Evolutionary conservation across 2,888 invertebrate species (phyloP).

Genomic region (Agriotes lineatus): DNA sequence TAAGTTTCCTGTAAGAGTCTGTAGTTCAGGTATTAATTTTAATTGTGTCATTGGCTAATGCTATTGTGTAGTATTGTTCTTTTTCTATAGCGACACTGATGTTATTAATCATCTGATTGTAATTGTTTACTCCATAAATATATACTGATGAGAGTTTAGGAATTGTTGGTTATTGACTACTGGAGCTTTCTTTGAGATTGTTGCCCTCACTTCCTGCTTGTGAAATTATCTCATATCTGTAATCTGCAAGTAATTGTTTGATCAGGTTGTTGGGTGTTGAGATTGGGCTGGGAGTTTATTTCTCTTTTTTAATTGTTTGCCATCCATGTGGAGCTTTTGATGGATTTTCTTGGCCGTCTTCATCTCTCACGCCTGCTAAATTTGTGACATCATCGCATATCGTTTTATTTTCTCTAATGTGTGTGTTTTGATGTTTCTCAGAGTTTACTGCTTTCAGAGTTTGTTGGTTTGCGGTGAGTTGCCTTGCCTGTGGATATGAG

Average conservation of each 20-base stretch:
- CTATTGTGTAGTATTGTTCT: neutral
- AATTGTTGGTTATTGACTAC: neutral
- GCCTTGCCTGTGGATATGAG: neutral
- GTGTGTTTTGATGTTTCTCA: too few relatives aligned
- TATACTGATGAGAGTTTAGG: neutral
- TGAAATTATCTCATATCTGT: too few relatives aligned
- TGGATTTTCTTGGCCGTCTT: too few relatives aligned
- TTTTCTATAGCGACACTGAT: neutral
- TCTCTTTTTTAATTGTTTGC: neutral
- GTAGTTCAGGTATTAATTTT: neutral
- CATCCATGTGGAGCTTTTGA: neutral
- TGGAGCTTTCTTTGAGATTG: neutral
- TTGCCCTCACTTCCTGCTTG: neutral
- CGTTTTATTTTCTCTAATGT: too few relatives aligned
- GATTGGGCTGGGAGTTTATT: neutral
- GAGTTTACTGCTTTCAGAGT: neutral
- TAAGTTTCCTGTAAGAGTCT: neutral
- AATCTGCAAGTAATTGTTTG: too few relatives aligned
- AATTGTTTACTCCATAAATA: too few relatives aligned
- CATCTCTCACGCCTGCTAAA: neutral
- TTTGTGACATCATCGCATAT: too few relatives aligned
- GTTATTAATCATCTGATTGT: neutral
- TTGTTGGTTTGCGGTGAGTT: neutral
- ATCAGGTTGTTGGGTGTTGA: too few relatives aligned
- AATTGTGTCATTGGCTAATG: neutral